Percentiles rank a stretch among this genome's conserved stretches.
Evolutionary conservation across 2,888 invertebrate genomes (phyloP).

Genomic region (Rhingia campestris): DNA sequence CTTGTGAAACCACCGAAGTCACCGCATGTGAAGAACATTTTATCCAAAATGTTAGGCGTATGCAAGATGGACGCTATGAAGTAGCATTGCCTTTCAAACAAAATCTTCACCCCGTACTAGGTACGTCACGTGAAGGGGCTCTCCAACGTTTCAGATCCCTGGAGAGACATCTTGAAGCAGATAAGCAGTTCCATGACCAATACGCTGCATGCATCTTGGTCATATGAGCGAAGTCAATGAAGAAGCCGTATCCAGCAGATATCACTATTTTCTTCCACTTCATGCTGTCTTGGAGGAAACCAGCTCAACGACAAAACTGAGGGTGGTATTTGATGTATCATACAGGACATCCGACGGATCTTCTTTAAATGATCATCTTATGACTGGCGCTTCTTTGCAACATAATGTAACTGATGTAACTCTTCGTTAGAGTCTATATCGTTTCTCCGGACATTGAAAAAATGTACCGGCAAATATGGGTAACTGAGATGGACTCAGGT

Average conservation of each 20-base stretch:
- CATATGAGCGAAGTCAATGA: constrained; percentile 17
- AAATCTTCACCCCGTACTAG: constrained; percentile 10
- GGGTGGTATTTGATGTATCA: constrained; percentile 17
- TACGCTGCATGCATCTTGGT: constrained; percentile 21
- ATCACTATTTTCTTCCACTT: constrained; percentile 10
- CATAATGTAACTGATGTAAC: constrained; percentile 16
- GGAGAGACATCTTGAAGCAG: constrained; percentile 16
- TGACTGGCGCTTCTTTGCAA: constrained; percentile 6
- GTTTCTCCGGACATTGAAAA: constrained; percentile 20
- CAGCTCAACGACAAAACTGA: neutral
- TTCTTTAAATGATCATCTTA: constrained; percentile 15
- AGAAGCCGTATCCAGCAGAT: neutral
- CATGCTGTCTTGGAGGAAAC: constrained; percentile 4
- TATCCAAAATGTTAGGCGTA: neutral
- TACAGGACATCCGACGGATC: constrained; percentile 8
- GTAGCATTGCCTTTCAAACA: constrained; percentile 24
- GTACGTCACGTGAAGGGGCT: constrained; percentile 27
- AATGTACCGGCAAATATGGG: constrained; percentile 39
- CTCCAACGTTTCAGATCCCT: constrained; percentile 23
- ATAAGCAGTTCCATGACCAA: constrained; percentile 11
- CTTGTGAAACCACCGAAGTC: too few relatives aligned
- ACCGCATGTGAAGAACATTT: constrained; percentile 6
- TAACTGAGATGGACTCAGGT: constrained; percentile 10
- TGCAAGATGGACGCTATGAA: constrained; percentile 12
- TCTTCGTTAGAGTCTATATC: constrained; percentile 26